phyloP scores from a whole-genome alignment of 2,888 invertebrate genomes.

The Drosophila leonis region DNA sequence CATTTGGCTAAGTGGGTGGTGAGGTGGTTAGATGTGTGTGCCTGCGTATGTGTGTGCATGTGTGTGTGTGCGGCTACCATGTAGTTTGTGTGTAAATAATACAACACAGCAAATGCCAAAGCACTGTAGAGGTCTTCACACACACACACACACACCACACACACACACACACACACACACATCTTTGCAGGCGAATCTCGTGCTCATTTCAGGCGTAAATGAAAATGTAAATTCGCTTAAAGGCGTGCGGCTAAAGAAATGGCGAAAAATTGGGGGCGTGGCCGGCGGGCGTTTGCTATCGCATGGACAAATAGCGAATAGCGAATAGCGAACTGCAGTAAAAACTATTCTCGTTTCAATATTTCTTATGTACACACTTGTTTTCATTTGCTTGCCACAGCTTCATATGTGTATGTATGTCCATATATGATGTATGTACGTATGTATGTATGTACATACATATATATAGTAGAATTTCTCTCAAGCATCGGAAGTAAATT shows the following conservation, averaged over 20 bases:
- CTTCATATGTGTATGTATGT: neutral
- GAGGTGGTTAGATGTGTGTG: neutral
- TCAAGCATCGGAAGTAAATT: constrained; percentile 30
- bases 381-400: constrained; percentile 6
- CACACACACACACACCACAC: constrained; percentile 18
- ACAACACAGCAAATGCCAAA: constrained; percentile 59
- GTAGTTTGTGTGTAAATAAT: constrained; percentile 55
- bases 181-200: constrained; percentile 56
- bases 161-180: constrained; percentile 13
- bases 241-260: constrained; percentile 35
- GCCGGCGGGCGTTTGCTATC: neutral
- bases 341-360: constrained; percentile 49
- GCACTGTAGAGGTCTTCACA: constrained; percentile 29
- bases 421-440: neutral
- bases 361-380: constrained; percentile 30
- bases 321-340: constrained; percentile 1
- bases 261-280: constrained; percentile 1
- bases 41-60: neutral
- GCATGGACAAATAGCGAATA: too few species aligned
- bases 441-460: neutral
- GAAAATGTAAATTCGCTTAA: constrained; percentile 74
- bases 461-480: neutral
- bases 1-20: constrained; percentile 35
- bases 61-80: constrained; percentile 16
- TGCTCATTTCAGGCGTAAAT: constrained; percentile 73